Percentiles rank a stretch among this genome's conserved stretches.
These are phyloP conservation scores for Drosophila setosimentum DNA, from an alignment of 2,888 invertebrate genomes.

Conservation along the genomic window DNA sequence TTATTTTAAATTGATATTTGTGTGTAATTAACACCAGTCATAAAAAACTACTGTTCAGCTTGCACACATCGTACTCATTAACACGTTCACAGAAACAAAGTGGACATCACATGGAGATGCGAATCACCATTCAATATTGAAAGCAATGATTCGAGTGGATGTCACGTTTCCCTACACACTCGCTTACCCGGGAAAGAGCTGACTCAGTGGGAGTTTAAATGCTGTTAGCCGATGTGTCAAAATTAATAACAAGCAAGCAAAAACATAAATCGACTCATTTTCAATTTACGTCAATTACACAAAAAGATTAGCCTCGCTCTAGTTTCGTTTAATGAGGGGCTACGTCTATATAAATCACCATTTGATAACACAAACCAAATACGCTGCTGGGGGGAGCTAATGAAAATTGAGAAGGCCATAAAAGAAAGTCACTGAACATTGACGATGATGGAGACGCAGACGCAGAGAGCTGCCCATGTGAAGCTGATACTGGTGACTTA, in stretches of 20 bases:
- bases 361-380: slow-evolving; percentile 63
- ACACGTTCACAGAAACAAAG: slow-evolving; percentile 9
- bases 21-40: neutral
- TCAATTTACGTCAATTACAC: slow-evolving; percentile 75
- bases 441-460: slow-evolving; percentile 8
- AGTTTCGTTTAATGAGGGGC: slow-evolving; percentile 56
- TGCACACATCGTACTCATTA: slow-evolving; percentile 2
- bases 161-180: slow-evolving; percentile 32
- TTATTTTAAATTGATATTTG: slow-evolving; percentile 1
- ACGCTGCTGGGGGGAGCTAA: slow-evolving; percentile 39
- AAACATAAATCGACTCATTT: slow-evolving; percentile 53
- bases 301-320: slow-evolving; percentile 76
- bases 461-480: slow-evolving; percentile 8
- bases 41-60: slow-evolving; percentile 4
- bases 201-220: slow-evolving; percentile 46
- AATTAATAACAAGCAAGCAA: slow-evolving; percentile 21
- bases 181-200: slow-evolving; percentile 25
- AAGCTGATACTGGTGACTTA: slow-evolving; percentile 7
- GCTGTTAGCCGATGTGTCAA: slow-evolving; percentile 25
- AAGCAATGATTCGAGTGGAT: slow-evolving; percentile 27
- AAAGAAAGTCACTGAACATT: slow-evolving; percentile 15
- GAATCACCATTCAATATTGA: slow-evolving; percentile 9
- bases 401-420: slow-evolving; percentile 2
- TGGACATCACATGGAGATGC: slow-evolving; percentile 10
- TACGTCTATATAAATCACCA: slow-evolving; percentile 55